Conservation (phyloP, 2,113 vertebrate genomes). For the Empidonax traillii region DNA sequence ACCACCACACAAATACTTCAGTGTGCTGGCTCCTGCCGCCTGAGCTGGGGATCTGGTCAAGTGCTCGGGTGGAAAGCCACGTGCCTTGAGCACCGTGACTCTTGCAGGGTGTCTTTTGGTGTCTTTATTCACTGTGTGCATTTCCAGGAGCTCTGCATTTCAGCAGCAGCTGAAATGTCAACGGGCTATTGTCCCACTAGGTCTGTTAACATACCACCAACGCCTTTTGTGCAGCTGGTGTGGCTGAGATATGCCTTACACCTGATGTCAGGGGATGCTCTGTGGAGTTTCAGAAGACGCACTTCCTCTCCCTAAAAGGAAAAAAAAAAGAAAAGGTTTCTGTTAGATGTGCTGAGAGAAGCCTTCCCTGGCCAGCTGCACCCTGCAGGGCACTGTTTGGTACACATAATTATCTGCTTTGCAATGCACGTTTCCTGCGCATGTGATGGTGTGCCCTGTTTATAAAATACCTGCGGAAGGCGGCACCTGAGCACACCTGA, state of each 20-base stretch:
- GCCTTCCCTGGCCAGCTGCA: not conserved
- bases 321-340: not conserved
- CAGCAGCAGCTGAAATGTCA: not conserved
- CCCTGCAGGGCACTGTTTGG: slow-evolving; percentile 38
- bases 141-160: not conserved
- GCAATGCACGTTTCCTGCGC: not conserved
- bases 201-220: not conserved
- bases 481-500: not conserved
- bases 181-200: not conserved
- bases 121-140: not conserved
- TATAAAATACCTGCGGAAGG: slow-evolving; percentile 24
- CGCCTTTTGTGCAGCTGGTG: not conserved
- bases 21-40: not conserved
- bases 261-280: not conserved
- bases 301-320: not conserved
- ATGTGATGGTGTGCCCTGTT: not conserved
- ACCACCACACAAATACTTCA: not conserved
- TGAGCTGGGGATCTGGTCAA: not conserved
- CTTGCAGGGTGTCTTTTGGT: not conserved
- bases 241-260: not conserved
- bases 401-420: slow-evolving; percentile 41
- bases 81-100: fast-evolving
- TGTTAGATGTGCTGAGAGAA: not conserved
- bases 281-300: not conserved
- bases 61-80: not conserved